phyloP scores from a whole-genome alignment of 2,888 invertebrate species.

The Tetrapedia diversipes region DNA sequence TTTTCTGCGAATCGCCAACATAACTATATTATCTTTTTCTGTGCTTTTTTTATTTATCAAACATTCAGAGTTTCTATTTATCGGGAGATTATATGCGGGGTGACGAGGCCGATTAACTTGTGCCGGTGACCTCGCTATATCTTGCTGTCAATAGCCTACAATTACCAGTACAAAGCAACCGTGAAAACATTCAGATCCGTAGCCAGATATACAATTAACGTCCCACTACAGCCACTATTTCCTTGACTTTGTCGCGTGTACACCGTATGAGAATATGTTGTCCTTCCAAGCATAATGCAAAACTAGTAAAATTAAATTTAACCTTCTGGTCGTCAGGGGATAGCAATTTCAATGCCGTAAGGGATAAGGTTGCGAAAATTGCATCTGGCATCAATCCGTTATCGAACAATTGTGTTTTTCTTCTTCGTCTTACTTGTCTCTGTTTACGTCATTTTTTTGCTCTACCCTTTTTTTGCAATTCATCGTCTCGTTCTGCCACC shows the following conservation, averaged over 20 bases:
- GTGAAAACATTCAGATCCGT: constrained; percentile 55
- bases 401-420: constrained; percentile 3
- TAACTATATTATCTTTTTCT: background rate
- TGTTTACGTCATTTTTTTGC: background rate
- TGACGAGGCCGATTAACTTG: constrained; percentile 30
- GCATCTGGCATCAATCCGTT: constrained; percentile 20
- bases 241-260: background rate
- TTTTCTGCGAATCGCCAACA: constrained; percentile 12
- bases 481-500: constrained; percentile 28
- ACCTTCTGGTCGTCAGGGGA: constrained; percentile 21
- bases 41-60: background rate
- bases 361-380: constrained; percentile 41
- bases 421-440: background rate
- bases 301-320: constrained; percentile 39
- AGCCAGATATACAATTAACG: constrained; percentile 46
- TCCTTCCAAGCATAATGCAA: constrained; percentile 5
- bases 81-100: constrained; percentile 44
- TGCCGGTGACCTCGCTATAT: constrained; percentile 36
- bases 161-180: constrained; percentile 51
- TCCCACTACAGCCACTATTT: constrained; percentile 25
- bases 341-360: constrained; percentile 25
- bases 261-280: background rate
- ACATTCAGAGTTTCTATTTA: constrained; percentile 34
- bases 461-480: constrained; percentile 8
- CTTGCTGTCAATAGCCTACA: constrained; percentile 36